These are phyloP conservation scores for Gonatopus flavifemur DNA, from an alignment of 1,140 invertebrate species.

Conservation along the genomic window DNA sequence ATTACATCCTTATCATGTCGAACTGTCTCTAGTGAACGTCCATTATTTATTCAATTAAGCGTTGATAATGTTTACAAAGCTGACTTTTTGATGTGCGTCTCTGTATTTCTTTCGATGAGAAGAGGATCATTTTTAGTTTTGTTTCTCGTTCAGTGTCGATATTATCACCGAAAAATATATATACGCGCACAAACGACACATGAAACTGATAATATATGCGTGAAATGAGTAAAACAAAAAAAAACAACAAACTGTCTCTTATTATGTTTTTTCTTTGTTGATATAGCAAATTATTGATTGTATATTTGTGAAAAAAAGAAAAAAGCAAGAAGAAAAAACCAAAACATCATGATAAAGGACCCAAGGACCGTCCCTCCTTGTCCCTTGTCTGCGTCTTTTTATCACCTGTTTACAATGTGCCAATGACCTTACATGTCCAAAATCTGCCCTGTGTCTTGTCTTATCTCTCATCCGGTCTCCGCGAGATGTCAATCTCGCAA, in stretches of 20 bases:
- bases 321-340: slow-evolving; percentile 5
- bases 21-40: slow-evolving; percentile 46
- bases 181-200: not conserved
- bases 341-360: slow-evolving; percentile 18
- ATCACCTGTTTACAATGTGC: slow-evolving; percentile 51
- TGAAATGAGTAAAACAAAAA: not conserved
- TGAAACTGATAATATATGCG: not conserved
- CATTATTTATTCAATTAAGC: slow-evolving; percentile 22
- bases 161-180: slow-evolving; percentile 18
- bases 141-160: slow-evolving; percentile 23
- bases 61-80: slow-evolving; percentile 26
- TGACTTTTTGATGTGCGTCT: slow-evolving; percentile 35
- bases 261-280: slow-evolving; percentile 9
- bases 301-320: not conserved
- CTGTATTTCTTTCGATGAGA: slow-evolving; percentile 24
- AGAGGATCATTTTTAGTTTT: slow-evolving; percentile 27
- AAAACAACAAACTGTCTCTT: no score
- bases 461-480: slow-evolving; percentile 36
- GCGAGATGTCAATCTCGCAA: no score
- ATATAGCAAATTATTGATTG: no score
- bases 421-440: slow-evolving; percentile 34
- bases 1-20: slow-evolving; percentile 37
- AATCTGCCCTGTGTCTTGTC: slow-evolving; percentile 43
- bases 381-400: slow-evolving; percentile 64
- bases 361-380: slow-evolving; percentile 52